Evolutionary conservation across 1,140 invertebrate genomes (phyloP), one percentile per base, ranked within the genome.

Genomic region (Pseudomyrmex dendroicus): DNA sequence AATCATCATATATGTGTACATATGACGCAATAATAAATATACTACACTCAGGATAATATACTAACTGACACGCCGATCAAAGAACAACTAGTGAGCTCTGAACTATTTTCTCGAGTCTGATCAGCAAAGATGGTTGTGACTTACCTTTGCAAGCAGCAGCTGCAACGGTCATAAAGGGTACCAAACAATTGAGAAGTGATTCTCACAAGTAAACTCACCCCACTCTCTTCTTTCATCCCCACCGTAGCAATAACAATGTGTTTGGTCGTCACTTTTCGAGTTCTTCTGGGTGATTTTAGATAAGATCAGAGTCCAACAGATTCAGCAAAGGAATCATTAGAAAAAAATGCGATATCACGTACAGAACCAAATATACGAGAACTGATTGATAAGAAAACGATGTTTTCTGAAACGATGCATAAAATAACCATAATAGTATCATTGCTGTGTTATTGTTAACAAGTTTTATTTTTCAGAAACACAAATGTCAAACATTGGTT

Each of bases 161-260:
- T 84, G 85, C 82, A 56, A 80, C 48, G 22, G 48, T 9, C 17
- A 86, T 68, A 87, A 87, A 86, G 73, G 59, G 48, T 17, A 46
- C 56, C 66, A 25, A 86, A 87, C 86, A 87, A 87, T 87, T 72
- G 73, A 74, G 13, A 82, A 86, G n/a, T 78, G 80, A 72, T 57
- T 35, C 62, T 48, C 54, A 63, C 85, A 86, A 87, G 86, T 86
- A 86, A 73, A 86, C 82, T 86, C 62, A 84, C 82, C 63, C 85
- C 76, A 86, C 73, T n/a, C 35, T 57, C 25, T 64, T 72, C 54
- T 70, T 80, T 84, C 82, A 84, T 74, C 73, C 86, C 82, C 50
- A 10, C 82, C 35, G 25, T 67, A 25, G 8, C 15, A 46, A 44
- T 57, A 35, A 46, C 25, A n/a, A 35, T 15, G 73, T 56, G 57